Conservation (phyloP, 2,113 vertebrate species). For the Coptodon bakossiorum region DNA sequence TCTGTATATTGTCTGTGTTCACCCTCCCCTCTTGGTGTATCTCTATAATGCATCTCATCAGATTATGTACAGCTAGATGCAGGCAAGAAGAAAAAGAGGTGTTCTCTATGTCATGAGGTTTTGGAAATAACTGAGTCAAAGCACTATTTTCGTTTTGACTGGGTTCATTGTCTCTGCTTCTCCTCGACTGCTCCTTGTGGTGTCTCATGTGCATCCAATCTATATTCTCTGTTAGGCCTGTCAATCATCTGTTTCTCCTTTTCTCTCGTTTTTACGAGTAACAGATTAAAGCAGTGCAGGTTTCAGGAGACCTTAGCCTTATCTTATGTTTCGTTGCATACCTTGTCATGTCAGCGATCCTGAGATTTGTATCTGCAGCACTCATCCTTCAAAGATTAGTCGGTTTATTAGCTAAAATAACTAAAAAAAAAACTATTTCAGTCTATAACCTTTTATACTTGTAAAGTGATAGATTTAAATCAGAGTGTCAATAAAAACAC, state of each 20-base stretch:
- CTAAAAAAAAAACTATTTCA: not conserved
- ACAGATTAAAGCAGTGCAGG: not conserved
- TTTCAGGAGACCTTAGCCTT: not conserved
- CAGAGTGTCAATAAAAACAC: not conserved
- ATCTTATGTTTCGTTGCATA: not conserved
- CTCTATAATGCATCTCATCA: not conserved
- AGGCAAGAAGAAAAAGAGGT: not conserved
- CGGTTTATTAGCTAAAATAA: not conserved
- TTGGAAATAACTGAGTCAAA: constrained; percentile 11
- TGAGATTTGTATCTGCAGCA: not conserved
- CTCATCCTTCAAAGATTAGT: not conserved
- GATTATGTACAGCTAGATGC: not conserved
- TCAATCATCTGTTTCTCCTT: not conserved
- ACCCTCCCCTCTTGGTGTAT: not conserved
- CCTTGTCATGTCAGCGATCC: not conserved
- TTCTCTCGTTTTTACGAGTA: accelerated
- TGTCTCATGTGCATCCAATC: constrained; percentile 27
- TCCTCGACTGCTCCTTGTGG: not conserved
- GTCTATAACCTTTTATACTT: not conserved
- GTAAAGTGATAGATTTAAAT: not conserved
- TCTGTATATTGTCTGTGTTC: not conserved
- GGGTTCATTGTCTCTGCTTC: not conserved
- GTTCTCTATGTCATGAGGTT: not conserved
- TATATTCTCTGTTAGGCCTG: not conserved
- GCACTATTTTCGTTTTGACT: constrained; percentile 13